These are phyloP conservation scores for Steromphala cineraria DNA, from an alignment of 2,888 invertebrate species.

Conservation along the genomic window DNA sequence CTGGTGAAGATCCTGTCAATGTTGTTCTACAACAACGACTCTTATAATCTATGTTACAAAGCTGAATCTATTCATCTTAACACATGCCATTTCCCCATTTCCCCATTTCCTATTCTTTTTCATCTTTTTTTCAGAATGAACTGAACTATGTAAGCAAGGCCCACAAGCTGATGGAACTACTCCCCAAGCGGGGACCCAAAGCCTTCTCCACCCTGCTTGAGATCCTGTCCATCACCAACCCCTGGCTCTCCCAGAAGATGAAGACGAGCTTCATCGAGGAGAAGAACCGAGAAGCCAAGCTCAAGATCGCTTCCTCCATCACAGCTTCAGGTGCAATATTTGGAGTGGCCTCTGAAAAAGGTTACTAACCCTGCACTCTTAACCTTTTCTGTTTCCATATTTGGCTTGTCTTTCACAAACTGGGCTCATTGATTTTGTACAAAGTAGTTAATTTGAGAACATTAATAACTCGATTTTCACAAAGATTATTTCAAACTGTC, in stretches of 20 bases:
- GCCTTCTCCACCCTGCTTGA: conserved; percentile 54
- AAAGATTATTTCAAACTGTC: too few relatives aligned
- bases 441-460: too few relatives aligned
- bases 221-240: conserved; percentile 53
- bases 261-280: conserved; percentile 33
- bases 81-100: too few relatives aligned
- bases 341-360: conserved; percentile 4
- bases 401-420: too few relatives aligned
- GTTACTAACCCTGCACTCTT: background rate
- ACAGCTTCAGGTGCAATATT: conserved; percentile 24
- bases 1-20: conserved; percentile 50
- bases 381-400: background rate
- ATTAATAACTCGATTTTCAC: too few relatives aligned
- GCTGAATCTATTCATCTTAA: too few relatives aligned
- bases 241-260: conserved; percentile 53
- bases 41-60: too few relatives aligned
- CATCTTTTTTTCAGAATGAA: conserved; percentile 23
- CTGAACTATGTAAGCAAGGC: conserved; percentile 39
- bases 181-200: conserved; percentile 56
- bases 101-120: background rate
- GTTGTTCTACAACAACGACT: too few relatives aligned
- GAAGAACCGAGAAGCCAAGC: conserved; percentile 35
- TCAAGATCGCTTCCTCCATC: conserved; percentile 21
- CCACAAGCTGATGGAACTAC: conserved; percentile 53
- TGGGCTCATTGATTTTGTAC: too few relatives aligned